Percentiles rank a stretch among this genome's conserved stretches.
These are phyloP conservation scores for Brachionus paranguensis DNA, from an alignment of 1,140 invertebrate species.

Conservation along the genomic window DNA sequence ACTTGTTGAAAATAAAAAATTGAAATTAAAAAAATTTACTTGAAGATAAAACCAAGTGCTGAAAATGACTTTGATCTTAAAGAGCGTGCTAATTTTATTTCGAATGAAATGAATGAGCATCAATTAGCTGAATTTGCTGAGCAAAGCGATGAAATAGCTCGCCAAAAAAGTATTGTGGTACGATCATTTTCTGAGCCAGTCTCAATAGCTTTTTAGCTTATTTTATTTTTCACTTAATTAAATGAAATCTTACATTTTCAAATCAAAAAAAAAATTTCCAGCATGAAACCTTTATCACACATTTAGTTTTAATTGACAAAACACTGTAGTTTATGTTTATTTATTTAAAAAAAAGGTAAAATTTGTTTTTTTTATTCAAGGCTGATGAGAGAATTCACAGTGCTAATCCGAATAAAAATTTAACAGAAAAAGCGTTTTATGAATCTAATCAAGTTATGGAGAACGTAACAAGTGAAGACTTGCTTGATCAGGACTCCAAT, in stretches of 20 bases:
- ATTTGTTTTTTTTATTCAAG: background rate
- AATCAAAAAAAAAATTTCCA: background rate
- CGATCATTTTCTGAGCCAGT: background rate
- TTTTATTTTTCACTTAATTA: constrained; percentile 19
- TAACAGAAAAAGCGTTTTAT: background rate
- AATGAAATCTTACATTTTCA: background rate
- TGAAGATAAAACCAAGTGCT: background rate
- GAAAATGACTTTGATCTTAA: background rate
- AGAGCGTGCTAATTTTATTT: background rate
- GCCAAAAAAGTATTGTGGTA: constrained; percentile 11
- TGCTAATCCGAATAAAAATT: background rate
- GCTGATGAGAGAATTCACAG: background rate
- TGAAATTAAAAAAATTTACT: background rate
- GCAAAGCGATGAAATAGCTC: background rate
- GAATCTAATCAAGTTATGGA: constrained; percentile 3
- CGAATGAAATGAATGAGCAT: constrained; percentile 10
- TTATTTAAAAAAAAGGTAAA: background rate
- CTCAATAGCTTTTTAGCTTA: background rate
- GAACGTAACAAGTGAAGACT: background rate
- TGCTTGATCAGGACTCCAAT: background rate
- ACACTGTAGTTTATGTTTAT: background rate
- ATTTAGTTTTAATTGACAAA: background rate
- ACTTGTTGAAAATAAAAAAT: background rate
- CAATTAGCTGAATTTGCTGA: background rate
- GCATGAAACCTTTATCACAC: background rate